A percentile compares a stretch with the other conserved stretches of the same genome.
phyloP scores from a whole-genome alignment of 2,888 invertebrate species.

The Leptopilina syphax region DNA sequence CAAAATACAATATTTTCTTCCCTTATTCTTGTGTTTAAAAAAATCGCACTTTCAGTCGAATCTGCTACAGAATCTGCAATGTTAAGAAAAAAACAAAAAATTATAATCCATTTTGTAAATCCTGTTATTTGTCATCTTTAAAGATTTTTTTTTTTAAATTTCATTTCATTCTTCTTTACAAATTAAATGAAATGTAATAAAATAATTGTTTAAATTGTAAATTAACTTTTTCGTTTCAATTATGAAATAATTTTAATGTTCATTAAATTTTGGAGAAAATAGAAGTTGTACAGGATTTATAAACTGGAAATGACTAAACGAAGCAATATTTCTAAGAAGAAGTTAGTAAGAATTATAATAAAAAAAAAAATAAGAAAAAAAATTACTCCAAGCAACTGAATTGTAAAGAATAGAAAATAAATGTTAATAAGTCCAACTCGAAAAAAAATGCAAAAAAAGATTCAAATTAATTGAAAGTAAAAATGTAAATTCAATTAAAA shows the following conservation, averaged over 20 bases:
- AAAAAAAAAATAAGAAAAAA: not conserved
- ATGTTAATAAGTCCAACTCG: too few relatives aligned
- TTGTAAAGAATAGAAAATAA: not conserved
- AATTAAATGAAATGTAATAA: not conserved
- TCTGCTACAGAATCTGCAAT: constrained; percentile 28
- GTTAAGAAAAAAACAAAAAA: constrained; percentile 8
- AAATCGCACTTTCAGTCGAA: constrained; percentile 27
- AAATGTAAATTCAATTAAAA: not conserved
- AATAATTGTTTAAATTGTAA: not conserved
- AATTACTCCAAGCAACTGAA: not conserved
- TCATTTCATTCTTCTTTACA: not conserved
- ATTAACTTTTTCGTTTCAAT: not conserved
- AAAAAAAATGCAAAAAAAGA: too few relatives aligned
- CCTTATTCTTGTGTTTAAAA: not conserved
- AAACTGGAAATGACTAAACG: not conserved
- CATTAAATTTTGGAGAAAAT: not conserved
- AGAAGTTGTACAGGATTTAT: not conserved
- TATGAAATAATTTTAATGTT: not conserved
- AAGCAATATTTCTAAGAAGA: not conserved
- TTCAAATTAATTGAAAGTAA: too few relatives aligned
- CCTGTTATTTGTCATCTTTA: not conserved
- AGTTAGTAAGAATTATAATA: too few relatives aligned
- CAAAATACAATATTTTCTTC: not conserved
- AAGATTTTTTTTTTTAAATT: not conserved
- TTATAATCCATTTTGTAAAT: constrained; percentile 23